phyloP scores from a whole-genome alignment of 2,888 invertebrate species.

The Tanypteryx hageni region DNA sequence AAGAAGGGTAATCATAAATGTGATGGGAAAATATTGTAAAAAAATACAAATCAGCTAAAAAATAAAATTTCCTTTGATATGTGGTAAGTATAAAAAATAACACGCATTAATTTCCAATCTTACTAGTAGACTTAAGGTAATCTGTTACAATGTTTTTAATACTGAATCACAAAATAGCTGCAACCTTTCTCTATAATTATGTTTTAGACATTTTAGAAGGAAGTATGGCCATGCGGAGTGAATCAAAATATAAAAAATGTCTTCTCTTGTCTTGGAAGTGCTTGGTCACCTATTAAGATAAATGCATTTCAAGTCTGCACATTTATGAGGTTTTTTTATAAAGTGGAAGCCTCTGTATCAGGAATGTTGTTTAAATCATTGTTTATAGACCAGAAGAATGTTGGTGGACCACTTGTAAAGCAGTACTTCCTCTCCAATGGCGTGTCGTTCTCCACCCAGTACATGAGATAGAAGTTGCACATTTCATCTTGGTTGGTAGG shows the following conservation, averaged over 20 bases:
- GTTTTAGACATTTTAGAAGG: neutral
- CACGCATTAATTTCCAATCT: neutral
- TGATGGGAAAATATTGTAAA: neutral
- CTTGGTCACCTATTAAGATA: constrained; percentile 23
- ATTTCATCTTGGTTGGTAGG: constrained; percentile 93
- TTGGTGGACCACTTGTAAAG: constrained; percentile 90
- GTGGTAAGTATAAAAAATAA: neutral
- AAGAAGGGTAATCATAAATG: neutral
- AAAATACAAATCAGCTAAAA: neutral
- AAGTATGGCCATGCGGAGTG: neutral
- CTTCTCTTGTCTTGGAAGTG: neutral
- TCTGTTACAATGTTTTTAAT: neutral
- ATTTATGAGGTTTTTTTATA: constrained; percentile 72
- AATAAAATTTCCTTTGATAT: neutral
- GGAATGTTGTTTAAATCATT: constrained; percentile 86
- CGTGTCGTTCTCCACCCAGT: constrained; percentile 87
- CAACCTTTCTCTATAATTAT: neutral
- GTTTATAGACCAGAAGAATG: constrained; percentile 86
- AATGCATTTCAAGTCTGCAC: neutral
- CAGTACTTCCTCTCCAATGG: constrained; percentile 89
- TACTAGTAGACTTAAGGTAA: neutral
- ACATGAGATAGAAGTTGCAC: constrained; percentile 98
- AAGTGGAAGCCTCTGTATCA: constrained; percentile 81
- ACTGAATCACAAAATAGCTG: constrained; percentile 25
- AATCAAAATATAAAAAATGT: constrained; percentile 12